Evolutionary conservation across 2,797 vertebrate genomes (phyloP).

Genomic region (Sus cebifrons): DNA sequence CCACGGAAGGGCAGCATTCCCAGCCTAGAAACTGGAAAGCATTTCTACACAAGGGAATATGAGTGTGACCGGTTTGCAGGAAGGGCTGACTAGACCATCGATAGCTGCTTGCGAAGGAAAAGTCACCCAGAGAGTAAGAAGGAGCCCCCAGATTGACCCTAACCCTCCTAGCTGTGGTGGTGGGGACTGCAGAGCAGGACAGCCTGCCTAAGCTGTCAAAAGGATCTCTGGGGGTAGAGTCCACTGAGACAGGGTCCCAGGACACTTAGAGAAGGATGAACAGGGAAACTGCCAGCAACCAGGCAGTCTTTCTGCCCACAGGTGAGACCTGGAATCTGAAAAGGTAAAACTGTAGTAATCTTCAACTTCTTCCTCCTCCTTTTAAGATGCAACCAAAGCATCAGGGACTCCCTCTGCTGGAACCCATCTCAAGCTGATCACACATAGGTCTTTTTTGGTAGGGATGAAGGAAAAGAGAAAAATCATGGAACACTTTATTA

Average conservation of each 20-base stretch:
- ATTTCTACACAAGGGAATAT: rapidly evolving
- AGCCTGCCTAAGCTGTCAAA: neutral
- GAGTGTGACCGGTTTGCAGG: neutral
- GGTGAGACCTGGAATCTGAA: neutral
- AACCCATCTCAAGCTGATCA: neutral
- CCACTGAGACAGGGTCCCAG: neutral
- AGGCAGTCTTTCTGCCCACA: neutral
- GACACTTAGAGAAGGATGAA: neutral
- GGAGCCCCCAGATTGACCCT: neutral
- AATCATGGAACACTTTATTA: neutral
- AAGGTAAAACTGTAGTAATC: neutral
- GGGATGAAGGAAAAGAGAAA: neutral
- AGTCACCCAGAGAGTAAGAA: neutral
- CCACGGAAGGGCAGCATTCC: no score
- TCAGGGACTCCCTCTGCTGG: neutral
- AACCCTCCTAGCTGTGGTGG: neutral
- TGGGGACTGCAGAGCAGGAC: neutral
- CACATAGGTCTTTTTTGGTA: neutral
- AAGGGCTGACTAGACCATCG: neutral
- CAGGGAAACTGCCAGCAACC: neutral
- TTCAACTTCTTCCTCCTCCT: neutral
- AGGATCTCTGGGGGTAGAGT: neutral
- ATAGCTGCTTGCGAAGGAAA: neutral
- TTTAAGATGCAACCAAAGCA: neutral
- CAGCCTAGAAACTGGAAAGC: neutral